A percentile compares a stretch with the other conserved stretches of the same genome.
Conservation (phyloP, 2,113 vertebrate species). For the Campylorhamphus procurvoides region DNA sequence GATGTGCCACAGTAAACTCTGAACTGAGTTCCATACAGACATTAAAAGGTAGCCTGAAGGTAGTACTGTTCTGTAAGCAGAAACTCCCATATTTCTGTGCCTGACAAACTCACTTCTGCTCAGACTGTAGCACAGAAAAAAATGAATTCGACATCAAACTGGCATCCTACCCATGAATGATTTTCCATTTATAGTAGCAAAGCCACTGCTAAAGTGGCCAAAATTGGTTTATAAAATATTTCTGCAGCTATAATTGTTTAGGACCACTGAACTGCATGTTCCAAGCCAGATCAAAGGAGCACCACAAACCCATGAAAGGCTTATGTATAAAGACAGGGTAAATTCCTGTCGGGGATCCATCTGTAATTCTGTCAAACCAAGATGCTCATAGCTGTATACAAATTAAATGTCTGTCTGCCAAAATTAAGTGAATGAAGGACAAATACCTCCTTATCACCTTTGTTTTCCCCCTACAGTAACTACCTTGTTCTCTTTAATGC, state of each 20-base stretch:
- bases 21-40: neutral
- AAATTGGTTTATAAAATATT: constrained; percentile 36
- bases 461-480: neutral
- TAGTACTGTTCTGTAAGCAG: neutral
- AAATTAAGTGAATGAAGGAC: constrained; percentile 23
- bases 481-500: neutral
- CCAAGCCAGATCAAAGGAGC: constrained; percentile 60
- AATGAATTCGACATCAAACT: constrained; percentile 5
- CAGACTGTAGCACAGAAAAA: neutral
- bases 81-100: neutral
- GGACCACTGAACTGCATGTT: constrained; percentile 41
- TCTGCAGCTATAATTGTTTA: constrained; percentile 53
- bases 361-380: constrained; percentile 53
- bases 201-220: constrained; percentile 25
- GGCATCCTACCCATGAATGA: constrained; percentile 1
- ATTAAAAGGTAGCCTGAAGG: neutral
- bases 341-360: constrained; percentile 49
- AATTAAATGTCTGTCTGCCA: constrained; percentile 45
- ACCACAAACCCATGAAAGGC: constrained; percentile 61
- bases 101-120: neutral
- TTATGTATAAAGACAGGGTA: constrained; percentile 45
- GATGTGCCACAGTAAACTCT: neutral
- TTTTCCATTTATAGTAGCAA: constrained; percentile 52
- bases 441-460: neutral
- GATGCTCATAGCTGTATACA: constrained; percentile 20